Evolutionary conservation across 2,113 vertebrate species (phyloP).

Genomic region (Eudyptes chrysolophus): DNA sequence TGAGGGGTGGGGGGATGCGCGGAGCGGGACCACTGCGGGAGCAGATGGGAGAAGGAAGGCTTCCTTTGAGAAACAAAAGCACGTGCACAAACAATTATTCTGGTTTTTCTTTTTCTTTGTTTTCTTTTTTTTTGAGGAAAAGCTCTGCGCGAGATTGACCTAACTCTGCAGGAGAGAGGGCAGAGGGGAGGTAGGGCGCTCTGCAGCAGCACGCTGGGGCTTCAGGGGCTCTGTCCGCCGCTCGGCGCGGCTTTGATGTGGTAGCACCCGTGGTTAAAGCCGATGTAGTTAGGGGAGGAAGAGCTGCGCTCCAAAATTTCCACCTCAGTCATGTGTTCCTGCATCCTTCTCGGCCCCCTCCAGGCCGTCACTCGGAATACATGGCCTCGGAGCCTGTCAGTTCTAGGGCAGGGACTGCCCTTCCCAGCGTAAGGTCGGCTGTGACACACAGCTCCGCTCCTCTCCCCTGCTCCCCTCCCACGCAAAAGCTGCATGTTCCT

Average conservation of each 20-base stretch:
- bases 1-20: background rate
- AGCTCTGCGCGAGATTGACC: background rate
- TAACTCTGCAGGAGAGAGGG: accelerated
- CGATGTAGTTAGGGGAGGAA: accelerated
- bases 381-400: accelerated
- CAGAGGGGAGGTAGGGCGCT: no score
- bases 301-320: background rate
- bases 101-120: no score
- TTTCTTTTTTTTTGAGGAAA: background rate
- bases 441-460: background rate
- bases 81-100: background rate
- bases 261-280: background rate
- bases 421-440: accelerated
- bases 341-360: background rate
- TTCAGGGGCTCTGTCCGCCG: background rate
- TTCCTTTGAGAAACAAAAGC: background rate
- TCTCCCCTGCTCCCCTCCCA: background rate
- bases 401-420: background rate
- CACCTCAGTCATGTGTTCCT: accelerated
- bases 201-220: accelerated
- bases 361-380: background rate
- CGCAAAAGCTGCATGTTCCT: background rate
- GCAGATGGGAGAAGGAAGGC: accelerated
- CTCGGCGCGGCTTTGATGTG: background rate
- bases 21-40: background rate